Evolutionary conservation across 2,113 vertebrate species (phyloP).

Genomic region (Clarias batrachus): DNA sequence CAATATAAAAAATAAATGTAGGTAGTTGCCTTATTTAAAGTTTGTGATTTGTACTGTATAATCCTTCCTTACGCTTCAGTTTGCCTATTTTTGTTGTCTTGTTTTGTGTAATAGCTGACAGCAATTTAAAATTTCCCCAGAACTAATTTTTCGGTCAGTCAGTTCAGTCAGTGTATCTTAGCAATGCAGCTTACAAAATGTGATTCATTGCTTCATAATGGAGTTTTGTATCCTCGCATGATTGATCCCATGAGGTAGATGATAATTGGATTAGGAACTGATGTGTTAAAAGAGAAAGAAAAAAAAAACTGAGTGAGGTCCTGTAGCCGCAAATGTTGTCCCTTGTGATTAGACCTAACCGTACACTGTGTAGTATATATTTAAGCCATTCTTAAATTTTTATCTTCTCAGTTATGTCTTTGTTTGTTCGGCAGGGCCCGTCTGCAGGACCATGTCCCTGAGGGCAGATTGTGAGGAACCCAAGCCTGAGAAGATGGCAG

Average conservation of each 20-base stretch:
- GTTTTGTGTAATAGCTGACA: not conserved
- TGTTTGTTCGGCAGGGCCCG: slow-evolving; percentile 71
- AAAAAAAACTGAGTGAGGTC: not conserved
- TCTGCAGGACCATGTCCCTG: slow-evolving; percentile 74
- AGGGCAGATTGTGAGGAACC: slow-evolving; percentile 79
- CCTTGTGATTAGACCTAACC: not conserved
- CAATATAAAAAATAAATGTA: not conserved
- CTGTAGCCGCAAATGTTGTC: not conserved
- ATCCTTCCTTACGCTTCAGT: not conserved
- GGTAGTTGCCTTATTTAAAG: not conserved
- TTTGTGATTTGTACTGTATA: not conserved
- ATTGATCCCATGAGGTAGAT: not conserved
- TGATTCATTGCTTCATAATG: slow-evolving; percentile 16
- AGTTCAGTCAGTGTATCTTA: slow-evolving; percentile 6
- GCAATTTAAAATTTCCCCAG: not conserved
- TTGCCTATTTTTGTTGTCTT: not conserved
- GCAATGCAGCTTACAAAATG: not conserved
- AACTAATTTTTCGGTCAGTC: slow-evolving; percentile 8
- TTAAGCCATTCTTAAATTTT: not conserved
- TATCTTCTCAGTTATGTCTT: slow-evolving; percentile 43
- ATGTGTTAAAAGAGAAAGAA: not conserved
- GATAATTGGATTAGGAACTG: slow-evolving; percentile 5
- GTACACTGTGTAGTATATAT: not conserved
- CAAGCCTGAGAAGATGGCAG: slow-evolving; percentile 77
- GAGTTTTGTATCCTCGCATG: not conserved